These are phyloP conservation scores for Colossoma macropomum DNA, from an alignment of 2,113 vertebrate species.

Conservation along the genomic window DNA sequence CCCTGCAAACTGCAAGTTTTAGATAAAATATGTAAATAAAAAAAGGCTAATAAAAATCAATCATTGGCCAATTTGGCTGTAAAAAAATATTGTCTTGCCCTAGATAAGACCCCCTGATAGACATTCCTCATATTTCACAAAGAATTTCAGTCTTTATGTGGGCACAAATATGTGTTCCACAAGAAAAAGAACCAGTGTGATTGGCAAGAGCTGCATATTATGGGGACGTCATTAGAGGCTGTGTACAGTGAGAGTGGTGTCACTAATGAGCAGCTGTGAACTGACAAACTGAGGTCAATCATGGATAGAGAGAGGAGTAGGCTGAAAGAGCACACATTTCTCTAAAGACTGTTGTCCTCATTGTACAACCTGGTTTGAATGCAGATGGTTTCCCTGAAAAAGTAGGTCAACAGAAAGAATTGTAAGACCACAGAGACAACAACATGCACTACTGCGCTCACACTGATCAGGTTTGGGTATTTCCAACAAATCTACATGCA, in stretches of 20 bases:
- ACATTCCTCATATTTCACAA: too few relatives aligned
- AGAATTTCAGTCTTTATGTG: not conserved
- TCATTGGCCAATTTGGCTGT: too few relatives aligned
- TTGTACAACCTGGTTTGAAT: slow-evolving; percentile 66
- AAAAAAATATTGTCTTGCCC: too few relatives aligned
- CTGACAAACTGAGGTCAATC: slow-evolving; percentile 29
- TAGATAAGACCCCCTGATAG: too few relatives aligned
- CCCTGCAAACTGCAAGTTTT: too few relatives aligned
- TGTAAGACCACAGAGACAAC: slow-evolving; percentile 39
- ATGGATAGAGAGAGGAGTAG: slow-evolving; percentile 1
- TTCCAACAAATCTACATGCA: not conserved
- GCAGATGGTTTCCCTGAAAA: slow-evolving; percentile 59
- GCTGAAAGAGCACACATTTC: slow-evolving; percentile 22
- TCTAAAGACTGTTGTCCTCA: slow-evolving; percentile 59
- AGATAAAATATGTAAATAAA: too few relatives aligned
- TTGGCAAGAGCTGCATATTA: slow-evolving; percentile 14
- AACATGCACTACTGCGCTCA: not conserved
- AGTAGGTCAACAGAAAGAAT: slow-evolving; percentile 65
- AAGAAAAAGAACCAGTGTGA: not conserved
- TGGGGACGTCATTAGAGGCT: not conserved
- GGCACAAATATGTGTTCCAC: not conserved
- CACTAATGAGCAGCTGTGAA: slow-evolving; percentile 41
- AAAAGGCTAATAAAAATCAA: too few relatives aligned
- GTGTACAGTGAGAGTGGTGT: slow-evolving; percentile 2
- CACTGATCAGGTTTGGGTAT: not conserved